Conservation (phyloP, 2,113 vertebrate genomes). For the Salminus brasiliensis region DNA sequence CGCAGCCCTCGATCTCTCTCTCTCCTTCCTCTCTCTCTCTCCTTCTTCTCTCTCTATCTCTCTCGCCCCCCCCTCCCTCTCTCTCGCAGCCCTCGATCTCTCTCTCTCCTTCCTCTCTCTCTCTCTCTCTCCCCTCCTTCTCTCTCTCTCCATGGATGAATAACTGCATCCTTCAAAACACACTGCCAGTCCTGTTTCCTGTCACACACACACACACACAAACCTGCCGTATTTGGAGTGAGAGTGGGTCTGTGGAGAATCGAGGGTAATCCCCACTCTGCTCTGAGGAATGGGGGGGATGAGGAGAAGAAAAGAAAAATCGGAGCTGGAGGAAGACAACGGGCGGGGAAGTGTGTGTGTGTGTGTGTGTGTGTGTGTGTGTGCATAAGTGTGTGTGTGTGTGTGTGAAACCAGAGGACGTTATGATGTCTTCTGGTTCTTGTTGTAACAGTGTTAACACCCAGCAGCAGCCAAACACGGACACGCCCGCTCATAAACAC, state of each 20-base stretch:
- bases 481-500: not conserved
- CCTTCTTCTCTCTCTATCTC: too few relatives aligned
- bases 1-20: not conserved
- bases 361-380: not conserved
- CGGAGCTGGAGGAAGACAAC: not conserved
- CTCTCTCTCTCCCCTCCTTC: constrained; percentile 2
- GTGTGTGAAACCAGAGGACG: not conserved
- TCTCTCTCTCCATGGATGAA: constrained; percentile 15
- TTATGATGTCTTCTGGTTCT: not conserved
- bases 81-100: too few relatives aligned
- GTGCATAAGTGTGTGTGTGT: not conserved
- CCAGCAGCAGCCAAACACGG: not conserved
- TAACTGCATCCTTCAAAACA: constrained; percentile 31
- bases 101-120: not conserved
- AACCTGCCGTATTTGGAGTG: constrained; percentile 46
- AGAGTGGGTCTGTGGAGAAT: constrained; percentile 28
- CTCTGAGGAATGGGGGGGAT: constrained; percentile 4
- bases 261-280: constrained; percentile 34
- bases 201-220: constrained; percentile 12
- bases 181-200: constrained; percentile 27
- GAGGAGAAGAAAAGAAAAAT: constrained; percentile 7
- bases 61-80: too few relatives aligned
- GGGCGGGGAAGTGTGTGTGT: not conserved
- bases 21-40: too few relatives aligned
- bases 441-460: too few relatives aligned